These are phyloP conservation scores for Sebastes diploproa DNA, from an alignment of 2,797 vertebrate species.

Conservation along the genomic window DNA sequence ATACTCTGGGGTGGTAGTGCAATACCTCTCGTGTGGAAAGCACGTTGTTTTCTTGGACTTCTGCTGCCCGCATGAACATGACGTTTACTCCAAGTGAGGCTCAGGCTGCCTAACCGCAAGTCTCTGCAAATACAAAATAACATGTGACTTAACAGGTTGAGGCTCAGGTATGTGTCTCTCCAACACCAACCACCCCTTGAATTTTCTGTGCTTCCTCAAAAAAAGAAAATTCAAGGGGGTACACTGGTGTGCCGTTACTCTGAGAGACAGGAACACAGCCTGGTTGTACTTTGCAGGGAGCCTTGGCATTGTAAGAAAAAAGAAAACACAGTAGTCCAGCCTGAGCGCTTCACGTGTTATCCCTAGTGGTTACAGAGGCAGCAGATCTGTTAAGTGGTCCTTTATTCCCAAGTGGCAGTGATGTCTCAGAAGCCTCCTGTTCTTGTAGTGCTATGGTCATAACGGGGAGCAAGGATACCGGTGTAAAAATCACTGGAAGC, in stretches of 20 bases:
- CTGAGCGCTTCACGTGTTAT: constrained; percentile 42
- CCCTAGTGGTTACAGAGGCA: constrained; percentile 51
- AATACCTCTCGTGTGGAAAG: constrained; percentile 19
- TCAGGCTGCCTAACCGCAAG: constrained; percentile 8
- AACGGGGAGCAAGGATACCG: background rate
- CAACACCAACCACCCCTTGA: background rate
- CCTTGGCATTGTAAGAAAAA: constrained; percentile 23
- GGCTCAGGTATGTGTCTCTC: background rate
- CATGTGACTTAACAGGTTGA: background rate
- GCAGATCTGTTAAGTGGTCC: constrained; percentile 45
- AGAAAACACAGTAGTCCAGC: constrained; percentile 20
- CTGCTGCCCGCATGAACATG: background rate
- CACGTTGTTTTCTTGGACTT: background rate
- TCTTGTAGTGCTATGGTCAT: background rate
- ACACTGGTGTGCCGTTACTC: background rate
- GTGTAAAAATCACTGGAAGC: constrained; percentile 46
- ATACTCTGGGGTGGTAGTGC: constrained; percentile 65
- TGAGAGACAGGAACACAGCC: background rate
- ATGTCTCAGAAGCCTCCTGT: constrained; percentile 34
- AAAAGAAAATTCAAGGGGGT: background rate
- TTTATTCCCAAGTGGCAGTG: constrained; percentile 65
- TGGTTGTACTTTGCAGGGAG: constrained; percentile 8
- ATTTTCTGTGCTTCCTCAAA: background rate
- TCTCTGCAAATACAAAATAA: background rate
- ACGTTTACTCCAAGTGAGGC: background rate